Conservation (phyloP, 2,797 vertebrate species). For the Argyrosomus regius region DNA sequence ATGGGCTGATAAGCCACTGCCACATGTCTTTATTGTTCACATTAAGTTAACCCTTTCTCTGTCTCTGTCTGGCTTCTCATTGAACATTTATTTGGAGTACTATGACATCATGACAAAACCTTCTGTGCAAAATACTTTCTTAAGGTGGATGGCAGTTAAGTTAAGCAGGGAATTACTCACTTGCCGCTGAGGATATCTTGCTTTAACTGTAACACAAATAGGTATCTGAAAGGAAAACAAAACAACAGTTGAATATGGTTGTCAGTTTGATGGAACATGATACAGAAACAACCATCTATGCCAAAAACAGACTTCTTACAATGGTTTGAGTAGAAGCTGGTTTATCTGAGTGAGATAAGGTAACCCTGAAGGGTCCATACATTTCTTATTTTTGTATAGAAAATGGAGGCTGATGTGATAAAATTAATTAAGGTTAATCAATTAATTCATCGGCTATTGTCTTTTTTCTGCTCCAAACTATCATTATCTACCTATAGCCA, state of each 20-base stretch:
- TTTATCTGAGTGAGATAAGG: neutral
- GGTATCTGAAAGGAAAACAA: slow-evolving; percentile 87
- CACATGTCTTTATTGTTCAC: neutral
- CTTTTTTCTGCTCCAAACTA: no score
- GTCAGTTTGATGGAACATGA: neutral
- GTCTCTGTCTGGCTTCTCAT: neutral
- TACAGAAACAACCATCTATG: neutral
- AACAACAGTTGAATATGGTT: neutral
- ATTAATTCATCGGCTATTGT: no score
- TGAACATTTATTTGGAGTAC: neutral
- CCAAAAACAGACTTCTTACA: neutral
- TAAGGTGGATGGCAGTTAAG: neutral
- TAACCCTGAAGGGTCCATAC: neutral
- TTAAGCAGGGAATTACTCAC: slow-evolving; percentile 83
- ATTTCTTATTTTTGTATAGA: neutral
- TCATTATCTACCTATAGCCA: no score
- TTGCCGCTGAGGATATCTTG: slow-evolving; percentile 98
- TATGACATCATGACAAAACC: neutral
- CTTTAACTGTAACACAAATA: slow-evolving; percentile 98
- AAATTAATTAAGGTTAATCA: no score
- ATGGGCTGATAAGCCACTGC: neutral
- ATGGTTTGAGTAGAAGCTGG: neutral
- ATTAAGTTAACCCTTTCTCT: neutral
- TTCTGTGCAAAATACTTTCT: neutral
- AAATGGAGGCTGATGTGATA: neutral